phyloP scores from a whole-genome alignment of 2,797 vertebrate species.

The Netta rufina region DNA sequence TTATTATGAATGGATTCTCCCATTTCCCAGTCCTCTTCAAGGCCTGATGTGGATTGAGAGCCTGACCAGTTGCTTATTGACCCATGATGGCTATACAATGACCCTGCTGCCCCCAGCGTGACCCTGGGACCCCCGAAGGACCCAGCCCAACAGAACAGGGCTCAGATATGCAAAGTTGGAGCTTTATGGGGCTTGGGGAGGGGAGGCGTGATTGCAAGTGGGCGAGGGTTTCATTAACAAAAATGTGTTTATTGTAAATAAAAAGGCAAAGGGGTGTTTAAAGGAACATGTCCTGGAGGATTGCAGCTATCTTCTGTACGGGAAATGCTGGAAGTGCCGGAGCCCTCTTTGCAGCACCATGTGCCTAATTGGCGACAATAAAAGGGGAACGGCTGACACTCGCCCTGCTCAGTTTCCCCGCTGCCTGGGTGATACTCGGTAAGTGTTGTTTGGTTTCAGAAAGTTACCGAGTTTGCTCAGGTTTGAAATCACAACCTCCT shows the following conservation, averaged over 20 bases:
- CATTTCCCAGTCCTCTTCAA: constrained; percentile 64
- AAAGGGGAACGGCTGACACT: background rate
- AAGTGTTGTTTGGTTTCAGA: rapidly evolving
- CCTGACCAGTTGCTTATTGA: constrained; percentile 70
- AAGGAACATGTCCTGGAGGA: background rate
- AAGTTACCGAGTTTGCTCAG: background rate
- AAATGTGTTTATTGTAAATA: constrained; percentile 36
- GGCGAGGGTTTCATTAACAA: constrained; percentile 8
- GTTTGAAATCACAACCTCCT: rapidly evolving
- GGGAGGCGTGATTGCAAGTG: background rate
- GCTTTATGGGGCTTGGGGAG: constrained; percentile 6
- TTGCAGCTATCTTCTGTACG: background rate
- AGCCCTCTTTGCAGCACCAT: background rate
- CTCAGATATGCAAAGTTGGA: constrained; percentile 41
- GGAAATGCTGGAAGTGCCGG: background rate
- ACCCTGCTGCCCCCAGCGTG: constrained; percentile 61
- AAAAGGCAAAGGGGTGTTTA: background rate
- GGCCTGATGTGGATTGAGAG: constrained; percentile 65
- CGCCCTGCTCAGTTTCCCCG: background rate
- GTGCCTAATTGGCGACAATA: background rate
- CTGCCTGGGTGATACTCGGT: background rate
- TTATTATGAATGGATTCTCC: constrained; percentile 69
- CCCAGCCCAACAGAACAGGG: constrained; percentile 23
- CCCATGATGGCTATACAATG: constrained; percentile 67
- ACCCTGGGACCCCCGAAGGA: constrained; percentile 65